Conservation (phyloP, 1,140 invertebrate genomes). For the Papilio machaon region DNA sequence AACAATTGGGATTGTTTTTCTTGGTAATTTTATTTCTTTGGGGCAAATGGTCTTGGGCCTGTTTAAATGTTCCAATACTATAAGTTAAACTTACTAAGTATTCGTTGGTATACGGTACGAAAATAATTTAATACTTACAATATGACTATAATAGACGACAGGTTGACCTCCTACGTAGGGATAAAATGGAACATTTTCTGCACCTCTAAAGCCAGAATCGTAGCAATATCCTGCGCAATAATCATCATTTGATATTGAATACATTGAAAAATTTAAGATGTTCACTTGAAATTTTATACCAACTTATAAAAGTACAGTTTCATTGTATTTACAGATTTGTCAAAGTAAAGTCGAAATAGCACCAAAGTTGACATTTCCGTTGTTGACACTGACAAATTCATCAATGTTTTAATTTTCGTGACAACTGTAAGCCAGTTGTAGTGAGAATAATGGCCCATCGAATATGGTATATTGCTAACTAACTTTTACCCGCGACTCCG, state of each 20-base stretch:
- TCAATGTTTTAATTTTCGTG: too few relatives aligned
- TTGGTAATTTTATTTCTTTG: conserved; percentile 41
- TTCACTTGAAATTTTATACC: neutral
- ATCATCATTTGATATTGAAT: conserved; percentile 52
- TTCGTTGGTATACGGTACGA: neutral
- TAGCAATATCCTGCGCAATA: conserved; percentile 39
- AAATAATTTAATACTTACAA: conserved; percentile 50
- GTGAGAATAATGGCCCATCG: too few relatives aligned
- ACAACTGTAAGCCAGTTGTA: too few relatives aligned
- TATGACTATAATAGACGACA: conserved; percentile 59
- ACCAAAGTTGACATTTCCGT: neutral
- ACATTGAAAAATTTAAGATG: conserved; percentile 40
- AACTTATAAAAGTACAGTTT: neutral
- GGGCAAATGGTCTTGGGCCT: conserved; percentile 43
- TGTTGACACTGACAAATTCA: neutral
- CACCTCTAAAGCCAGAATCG: conserved; percentile 6
- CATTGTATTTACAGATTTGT: conserved; percentile 15
- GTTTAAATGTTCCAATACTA: conserved; percentile 37
- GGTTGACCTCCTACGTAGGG: conserved; percentile 47
- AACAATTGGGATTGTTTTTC: conserved; percentile 60
- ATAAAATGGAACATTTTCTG: conserved; percentile 40
- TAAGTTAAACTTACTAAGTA: neutral
- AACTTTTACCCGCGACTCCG: too few relatives aligned
- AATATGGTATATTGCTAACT: too few relatives aligned
- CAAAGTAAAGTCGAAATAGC: neutral